Conservation (phyloP, 2,888 invertebrate genomes). For the Andrena haemorrhoa region DNA sequence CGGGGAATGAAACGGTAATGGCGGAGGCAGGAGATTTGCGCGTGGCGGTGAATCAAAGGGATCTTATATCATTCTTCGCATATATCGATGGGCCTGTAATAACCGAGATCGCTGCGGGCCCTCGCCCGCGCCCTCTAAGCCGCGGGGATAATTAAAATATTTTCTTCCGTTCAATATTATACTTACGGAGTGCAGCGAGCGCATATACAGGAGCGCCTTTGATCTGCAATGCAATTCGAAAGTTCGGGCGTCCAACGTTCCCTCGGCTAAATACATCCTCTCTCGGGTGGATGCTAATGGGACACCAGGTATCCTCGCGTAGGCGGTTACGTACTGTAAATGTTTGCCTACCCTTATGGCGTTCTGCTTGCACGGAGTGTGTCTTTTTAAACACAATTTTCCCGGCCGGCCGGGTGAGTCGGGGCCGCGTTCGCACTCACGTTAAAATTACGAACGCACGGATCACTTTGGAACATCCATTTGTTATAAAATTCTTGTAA, state of each 20-base stretch:
- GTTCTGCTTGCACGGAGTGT: constrained; percentile 57
- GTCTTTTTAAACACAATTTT: constrained; percentile 66
- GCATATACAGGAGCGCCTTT: constrained; percentile 40
- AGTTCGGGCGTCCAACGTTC: constrained; percentile 56
- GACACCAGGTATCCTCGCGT: constrained; percentile 71
- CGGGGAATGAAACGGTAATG: neutral
- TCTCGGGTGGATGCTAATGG: constrained; percentile 70
- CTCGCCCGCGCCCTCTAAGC: neutral
- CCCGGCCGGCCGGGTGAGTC: constrained; percentile 18
- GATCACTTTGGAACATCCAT: constrained; percentile 11
- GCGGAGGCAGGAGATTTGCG: neutral
- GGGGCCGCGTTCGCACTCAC: constrained; percentile 16
- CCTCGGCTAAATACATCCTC: constrained; percentile 67
- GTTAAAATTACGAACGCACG: constrained; percentile 30
- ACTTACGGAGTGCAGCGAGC: constrained; percentile 31
- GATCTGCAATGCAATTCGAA: constrained; percentile 60
- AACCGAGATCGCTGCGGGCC: neutral
- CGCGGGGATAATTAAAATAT: constrained; percentile 53
- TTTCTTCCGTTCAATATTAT: constrained; percentile 56
- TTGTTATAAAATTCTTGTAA: constrained; percentile 18
- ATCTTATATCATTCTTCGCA: constrained; percentile 52
- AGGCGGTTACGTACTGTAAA: constrained; percentile 73
- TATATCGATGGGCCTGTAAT: constrained; percentile 31
- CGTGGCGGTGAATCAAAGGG: constrained; percentile 28
- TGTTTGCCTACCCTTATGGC: constrained; percentile 74